Evolutionary conservation across 2,113 vertebrate species (phyloP).

Genomic region (Puffinus mauretanicus): DNA sequence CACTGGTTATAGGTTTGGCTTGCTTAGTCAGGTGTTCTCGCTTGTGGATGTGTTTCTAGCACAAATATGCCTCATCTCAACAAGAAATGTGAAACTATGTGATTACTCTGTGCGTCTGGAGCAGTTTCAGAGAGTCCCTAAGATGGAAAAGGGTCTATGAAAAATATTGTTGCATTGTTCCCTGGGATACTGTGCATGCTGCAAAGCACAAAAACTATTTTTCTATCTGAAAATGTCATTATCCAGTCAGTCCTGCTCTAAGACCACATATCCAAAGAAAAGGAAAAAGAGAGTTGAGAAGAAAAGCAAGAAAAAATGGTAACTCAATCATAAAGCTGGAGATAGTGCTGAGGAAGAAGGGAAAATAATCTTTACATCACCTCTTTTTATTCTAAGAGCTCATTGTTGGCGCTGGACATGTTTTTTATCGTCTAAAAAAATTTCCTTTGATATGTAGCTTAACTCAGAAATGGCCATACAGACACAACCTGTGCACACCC

Average conservation of each 20-base stretch:
- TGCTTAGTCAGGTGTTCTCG: neutral
- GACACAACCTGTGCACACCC: neutral
- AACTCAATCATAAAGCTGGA: neutral
- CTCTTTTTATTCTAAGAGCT: neutral
- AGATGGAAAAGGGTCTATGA: neutral
- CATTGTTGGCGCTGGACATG: rapidly evolving
- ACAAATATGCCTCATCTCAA: neutral
- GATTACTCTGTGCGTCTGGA: neutral
- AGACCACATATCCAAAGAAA: neutral
- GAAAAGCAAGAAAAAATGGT: neutral
- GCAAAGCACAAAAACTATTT: neutral
- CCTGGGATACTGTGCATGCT: neutral
- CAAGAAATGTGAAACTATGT: neutral
- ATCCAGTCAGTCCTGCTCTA: neutral
- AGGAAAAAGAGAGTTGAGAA: neutral
- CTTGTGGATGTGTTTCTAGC: neutral
- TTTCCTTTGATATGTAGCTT: neutral
- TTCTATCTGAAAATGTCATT: neutral
- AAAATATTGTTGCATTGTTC: neutral
- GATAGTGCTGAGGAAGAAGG: neutral
- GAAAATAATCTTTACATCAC: neutral
- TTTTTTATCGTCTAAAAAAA: neutral
- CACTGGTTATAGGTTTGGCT: neutral
- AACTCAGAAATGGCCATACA: neutral
- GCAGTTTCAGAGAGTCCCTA: neutral